Conservation (phyloP, 1,140 invertebrate genomes). For the Dinothrombium tinctorium region DNA sequence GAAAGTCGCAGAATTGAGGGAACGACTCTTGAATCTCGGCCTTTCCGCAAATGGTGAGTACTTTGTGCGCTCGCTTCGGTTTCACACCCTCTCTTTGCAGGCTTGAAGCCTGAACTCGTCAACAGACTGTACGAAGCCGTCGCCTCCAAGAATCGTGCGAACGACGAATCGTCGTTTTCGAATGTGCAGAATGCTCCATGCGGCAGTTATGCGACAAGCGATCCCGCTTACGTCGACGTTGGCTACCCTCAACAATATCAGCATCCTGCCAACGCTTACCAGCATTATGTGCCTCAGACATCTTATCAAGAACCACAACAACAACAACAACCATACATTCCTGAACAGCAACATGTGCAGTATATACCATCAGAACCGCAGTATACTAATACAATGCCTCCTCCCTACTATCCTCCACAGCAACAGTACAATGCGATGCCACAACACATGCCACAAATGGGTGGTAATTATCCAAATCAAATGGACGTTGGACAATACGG, state of each 20-base stretch:
- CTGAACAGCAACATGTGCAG: constrained; percentile 9
- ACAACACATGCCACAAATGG: constrained; percentile 4
- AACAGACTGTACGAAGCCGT: constrained; percentile 10
- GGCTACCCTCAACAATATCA: neutral
- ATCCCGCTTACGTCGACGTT: neutral
- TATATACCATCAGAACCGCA: constrained; percentile 6
- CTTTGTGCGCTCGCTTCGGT: neutral
- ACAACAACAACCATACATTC: constrained; percentile 6
- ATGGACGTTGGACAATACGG: neutral
- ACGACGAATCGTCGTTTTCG: neutral
- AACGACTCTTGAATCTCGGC: too few relatives aligned
- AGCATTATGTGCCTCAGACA: neutral
- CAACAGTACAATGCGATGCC: neutral
- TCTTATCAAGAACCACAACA: constrained; percentile 5
- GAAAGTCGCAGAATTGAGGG: too few relatives aligned
- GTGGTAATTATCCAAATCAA: neutral
- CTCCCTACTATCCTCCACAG: too few relatives aligned
- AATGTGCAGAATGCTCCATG: neutral
- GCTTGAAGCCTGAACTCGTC: constrained; percentile 13
- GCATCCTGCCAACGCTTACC: neutral
- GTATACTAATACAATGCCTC: neutral
- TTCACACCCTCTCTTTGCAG: neutral
- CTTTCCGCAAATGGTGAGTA: too few relatives aligned
- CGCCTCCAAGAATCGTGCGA: neutral
- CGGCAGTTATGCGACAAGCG: neutral